Evolutionary conservation across 1,140 invertebrate species (phyloP), one percentile per base, ranked within the genome.

Genomic region (Drosophila sulfurigaster): DNA sequence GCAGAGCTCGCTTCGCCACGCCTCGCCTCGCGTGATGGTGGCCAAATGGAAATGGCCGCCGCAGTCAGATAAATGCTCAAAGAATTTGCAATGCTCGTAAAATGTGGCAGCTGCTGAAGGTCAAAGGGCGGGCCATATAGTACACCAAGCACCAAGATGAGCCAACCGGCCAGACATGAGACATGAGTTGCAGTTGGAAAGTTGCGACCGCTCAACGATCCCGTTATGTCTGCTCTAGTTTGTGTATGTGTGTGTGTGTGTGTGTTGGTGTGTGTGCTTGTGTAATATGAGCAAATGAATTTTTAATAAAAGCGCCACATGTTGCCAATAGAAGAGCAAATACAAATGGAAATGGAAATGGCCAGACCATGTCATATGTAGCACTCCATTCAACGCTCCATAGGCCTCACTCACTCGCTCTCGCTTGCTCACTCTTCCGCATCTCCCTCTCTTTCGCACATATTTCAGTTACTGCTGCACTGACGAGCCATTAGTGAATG

Each of bases 281-380:
- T 79, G 71, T 62, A 78, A 81, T 73, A 87, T 82, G 67, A 82
- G 83, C 83, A 89, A 89, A 89, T 89, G 86, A 89, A 89, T 89
- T 89, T 89, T 89, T 89, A 89, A 89, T 89, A 89, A 89, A 89
- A 89, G 81, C 85, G 66, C 85, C 85, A 89, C 81, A 89, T 89
- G 85, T 89, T 88, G 85, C 85, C 85, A 88, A 88, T 88, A 81
- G 81, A 67, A 88, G 81, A 73, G 85, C 86, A 88, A 81, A 89
- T 82, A 89, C 78, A 83, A 80, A 81, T 87, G 82, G 75, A 66
- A 38, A 38, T 38, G 35, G 35, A 49, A 79, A 65, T 66, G 65
- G 43, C 46, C 58, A 71, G 58, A 73, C 56, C 70, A 69, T 74
- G 57, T 62, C 65, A 74, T 56, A 25, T 25, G 20, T 25, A 46